Conservation (phyloP, 2,888 invertebrate genomes). For the Drosophila engyochracea region DNA sequence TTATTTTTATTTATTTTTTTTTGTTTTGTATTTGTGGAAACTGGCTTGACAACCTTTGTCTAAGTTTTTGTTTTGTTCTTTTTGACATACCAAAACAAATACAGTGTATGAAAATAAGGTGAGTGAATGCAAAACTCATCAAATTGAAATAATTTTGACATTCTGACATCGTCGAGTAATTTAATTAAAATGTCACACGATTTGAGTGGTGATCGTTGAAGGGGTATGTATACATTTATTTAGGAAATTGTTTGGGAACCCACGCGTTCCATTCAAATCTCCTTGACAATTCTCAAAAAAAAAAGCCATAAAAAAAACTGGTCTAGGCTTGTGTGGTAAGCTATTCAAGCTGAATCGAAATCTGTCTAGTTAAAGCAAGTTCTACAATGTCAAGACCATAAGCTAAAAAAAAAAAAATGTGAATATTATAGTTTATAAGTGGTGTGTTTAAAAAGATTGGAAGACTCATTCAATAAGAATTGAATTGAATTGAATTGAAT, state of each 20-base stretch:
- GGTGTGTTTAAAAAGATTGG: not conserved
- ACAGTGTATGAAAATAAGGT: not conserved
- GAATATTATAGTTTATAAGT: not conserved
- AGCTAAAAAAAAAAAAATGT: constrained; percentile 24
- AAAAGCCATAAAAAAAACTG: constrained; percentile 56
- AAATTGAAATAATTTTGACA: constrained; percentile 34
- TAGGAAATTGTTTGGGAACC: not conserved
- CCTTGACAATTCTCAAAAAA: not conserved
- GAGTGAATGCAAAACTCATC: constrained; percentile 31
- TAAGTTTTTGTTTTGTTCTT: constrained; percentile 32
- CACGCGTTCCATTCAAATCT: constrained; percentile 18
- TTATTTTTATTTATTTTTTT: constrained; percentile 5
- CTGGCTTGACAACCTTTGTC: constrained; percentile 65
- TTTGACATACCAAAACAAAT: constrained; percentile 24
- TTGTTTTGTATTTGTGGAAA: constrained; percentile 39
- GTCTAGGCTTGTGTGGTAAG: constrained; percentile 31
- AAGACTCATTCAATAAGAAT: not conserved
- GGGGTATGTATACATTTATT: constrained; percentile 3
- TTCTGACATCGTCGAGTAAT: constrained; percentile 44
- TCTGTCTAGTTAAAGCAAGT: constrained; percentile 62
- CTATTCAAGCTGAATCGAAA: constrained; percentile 23
- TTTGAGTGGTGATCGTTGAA: not conserved
- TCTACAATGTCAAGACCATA: constrained; percentile 72
- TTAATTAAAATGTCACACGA: constrained; percentile 54
- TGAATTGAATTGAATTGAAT: not conserved